A percentile compares a stretch with the other conserved stretches of the same genome.
Conservation (phyloP, 2,888 invertebrate species). For the Colostygia pectinataria region DNA sequence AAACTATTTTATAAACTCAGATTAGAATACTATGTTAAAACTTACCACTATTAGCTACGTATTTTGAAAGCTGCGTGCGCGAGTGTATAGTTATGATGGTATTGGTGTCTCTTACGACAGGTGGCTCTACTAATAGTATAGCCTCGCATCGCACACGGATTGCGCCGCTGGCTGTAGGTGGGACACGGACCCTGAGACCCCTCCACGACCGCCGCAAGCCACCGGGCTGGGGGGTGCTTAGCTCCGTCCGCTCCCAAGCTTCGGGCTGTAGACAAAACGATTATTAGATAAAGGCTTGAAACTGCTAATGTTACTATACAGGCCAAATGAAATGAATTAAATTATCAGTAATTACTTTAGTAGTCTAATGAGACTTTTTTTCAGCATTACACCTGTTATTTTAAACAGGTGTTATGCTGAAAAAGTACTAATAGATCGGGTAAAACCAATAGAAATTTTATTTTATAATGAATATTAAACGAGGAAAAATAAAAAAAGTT, state of each 20-base stretch:
- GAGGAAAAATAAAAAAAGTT: too few relatives aligned
- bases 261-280: conserved; percentile 56
- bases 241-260: conserved; percentile 69
- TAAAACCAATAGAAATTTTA: too few relatives aligned
- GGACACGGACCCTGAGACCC: conserved; percentile 61
- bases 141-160: conserved; percentile 71
- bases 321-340: too few relatives aligned
- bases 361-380: too few relatives aligned
- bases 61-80: conserved; percentile 72
- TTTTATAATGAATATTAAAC: too few relatives aligned
- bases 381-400: too few relatives aligned
- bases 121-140: conserved; percentile 64
- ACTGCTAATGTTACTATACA: not conserved
- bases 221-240: conserved; percentile 56
- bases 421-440: too few relatives aligned
- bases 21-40: not conserved
- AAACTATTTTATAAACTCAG: too few relatives aligned
- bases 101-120: conserved; percentile 60
- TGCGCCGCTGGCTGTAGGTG: conserved; percentile 63
- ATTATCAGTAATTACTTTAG: too few relatives aligned
- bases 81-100: conserved; percentile 68
- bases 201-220: conserved; percentile 73
- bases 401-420: too few relatives aligned
- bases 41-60: conserved; percentile 69
- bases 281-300: not conserved